Percentiles rank a stretch among this genome's conserved stretches.
These are phyloP conservation scores for Diachrysia chrysitis DNA, from an alignment of 2,888 invertebrate genomes.

Conservation along the genomic window DNA sequence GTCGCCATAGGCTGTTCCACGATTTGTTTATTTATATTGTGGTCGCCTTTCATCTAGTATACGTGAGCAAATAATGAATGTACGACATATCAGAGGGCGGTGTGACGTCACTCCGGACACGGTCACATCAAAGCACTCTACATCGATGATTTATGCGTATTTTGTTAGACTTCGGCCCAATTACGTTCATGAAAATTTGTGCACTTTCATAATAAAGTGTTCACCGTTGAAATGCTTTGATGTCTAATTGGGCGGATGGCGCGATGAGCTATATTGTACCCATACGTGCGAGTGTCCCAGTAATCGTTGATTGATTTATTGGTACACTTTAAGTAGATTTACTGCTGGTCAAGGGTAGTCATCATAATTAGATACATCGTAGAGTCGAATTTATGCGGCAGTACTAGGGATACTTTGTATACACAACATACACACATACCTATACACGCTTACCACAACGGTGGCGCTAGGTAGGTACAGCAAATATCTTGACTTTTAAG, in stretches of 20 bases:
- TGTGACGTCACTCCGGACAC: conserved; percentile 85
- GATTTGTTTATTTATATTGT: conserved; percentile 87
- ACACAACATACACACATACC: not conserved
- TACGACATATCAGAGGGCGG: conserved; percentile 80
- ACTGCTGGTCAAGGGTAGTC: conserved; percentile 50
- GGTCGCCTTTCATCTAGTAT: conserved; percentile 86
- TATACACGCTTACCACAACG: conserved; percentile 7
- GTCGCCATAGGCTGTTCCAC: conserved; percentile 76
- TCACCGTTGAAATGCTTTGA: conserved; percentile 81
- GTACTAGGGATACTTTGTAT: conserved; percentile 21
- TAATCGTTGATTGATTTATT: conserved; percentile 80
- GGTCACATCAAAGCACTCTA: conserved; percentile 83
- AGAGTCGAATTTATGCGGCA: conserved; percentile 27
- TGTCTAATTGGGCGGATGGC: conserved; percentile 81
- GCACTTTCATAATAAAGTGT: conserved; percentile 83
- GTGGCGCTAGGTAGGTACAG: not conserved
- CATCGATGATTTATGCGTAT: conserved; percentile 85
- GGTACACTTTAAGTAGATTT: conserved; percentile 54
- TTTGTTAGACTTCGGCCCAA: conserved; percentile 84
- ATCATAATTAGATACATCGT: conserved; percentile 44
- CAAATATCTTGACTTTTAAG: not conserved
- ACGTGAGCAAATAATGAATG: conserved; percentile 88
- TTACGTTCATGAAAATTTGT: conserved; percentile 85
- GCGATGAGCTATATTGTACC: conserved; percentile 61
- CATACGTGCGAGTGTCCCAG: conserved; percentile 63